Percentiles rank a stretch among this genome's conserved stretches.
Evolutionary conservation across 2,113 vertebrate species (phyloP).

Genomic region (Macroglossus sobrinus): DNA sequence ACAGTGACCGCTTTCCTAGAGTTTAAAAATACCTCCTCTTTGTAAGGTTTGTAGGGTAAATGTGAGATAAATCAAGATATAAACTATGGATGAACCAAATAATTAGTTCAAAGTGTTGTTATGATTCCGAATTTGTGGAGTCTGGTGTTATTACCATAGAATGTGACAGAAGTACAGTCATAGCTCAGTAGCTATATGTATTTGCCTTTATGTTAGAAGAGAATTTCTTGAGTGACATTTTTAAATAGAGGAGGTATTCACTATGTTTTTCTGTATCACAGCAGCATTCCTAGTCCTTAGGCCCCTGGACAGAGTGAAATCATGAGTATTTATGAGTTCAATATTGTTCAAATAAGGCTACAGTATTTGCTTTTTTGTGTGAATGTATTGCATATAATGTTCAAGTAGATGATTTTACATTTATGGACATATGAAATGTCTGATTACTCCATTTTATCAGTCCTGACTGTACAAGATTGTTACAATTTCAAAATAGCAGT

Average conservation of each 20-base stretch:
- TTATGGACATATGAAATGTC: conserved; percentile 71
- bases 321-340: conserved; percentile 78
- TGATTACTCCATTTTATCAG: conserved; percentile 57
- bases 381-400: conserved; percentile 68
- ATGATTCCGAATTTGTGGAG: conserved; percentile 70
- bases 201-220: conserved; percentile 79
- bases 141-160: conserved; percentile 77
- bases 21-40: conserved; percentile 60
- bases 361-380: conserved; percentile 73
- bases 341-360: conserved; percentile 56
- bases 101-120: conserved; percentile 71
- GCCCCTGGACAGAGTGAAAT: conserved; percentile 62
- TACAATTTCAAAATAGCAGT: conserved; percentile 53
- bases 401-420: conserved; percentile 71
- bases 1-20: conserved; percentile 73
- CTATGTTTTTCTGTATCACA: conserved; percentile 74
- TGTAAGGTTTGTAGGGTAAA: conserved; percentile 66
- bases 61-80: conserved; percentile 73
- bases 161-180: conserved; percentile 75
- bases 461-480: conserved; percentile 71
- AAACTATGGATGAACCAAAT: conserved; percentile 75
- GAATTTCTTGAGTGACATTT: conserved; percentile 73
- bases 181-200: conserved; percentile 76
- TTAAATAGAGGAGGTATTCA: conserved; percentile 67
- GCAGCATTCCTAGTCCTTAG: conserved; percentile 61